phyloP scores from a whole-genome alignment of 2,113 vertebrate genomes.

The Carassius auratus region DNA sequence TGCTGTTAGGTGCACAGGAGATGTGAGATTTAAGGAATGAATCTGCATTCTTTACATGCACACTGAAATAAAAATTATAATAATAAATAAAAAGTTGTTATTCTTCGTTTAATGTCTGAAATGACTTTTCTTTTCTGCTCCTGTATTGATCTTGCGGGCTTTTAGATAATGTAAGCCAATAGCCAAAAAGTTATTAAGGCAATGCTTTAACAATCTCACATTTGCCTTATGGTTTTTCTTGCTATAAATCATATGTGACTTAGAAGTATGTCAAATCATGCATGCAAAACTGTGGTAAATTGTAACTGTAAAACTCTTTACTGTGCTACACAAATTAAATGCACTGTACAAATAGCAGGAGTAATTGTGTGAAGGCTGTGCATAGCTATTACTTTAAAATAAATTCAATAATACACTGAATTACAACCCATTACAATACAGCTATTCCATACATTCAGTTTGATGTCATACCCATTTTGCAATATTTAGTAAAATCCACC shows the following conservation, averaged over 20 bases:
- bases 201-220: too few relatives aligned
- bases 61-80: conserved; percentile 14
- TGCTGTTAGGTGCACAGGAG: conserved; percentile 70
- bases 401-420: conserved; percentile 38
- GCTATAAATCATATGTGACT: not conserved
- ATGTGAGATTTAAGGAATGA: conserved; percentile 76
- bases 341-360: not conserved
- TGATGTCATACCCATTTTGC: conserved; percentile 35
- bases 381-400: not conserved
- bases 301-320: not conserved
- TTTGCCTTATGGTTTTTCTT: not conserved
- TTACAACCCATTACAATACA: conserved; percentile 47
- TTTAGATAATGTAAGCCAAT: not conserved
- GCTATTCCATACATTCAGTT: conserved; percentile 32
- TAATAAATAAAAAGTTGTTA: too few relatives aligned
- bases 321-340: not conserved
- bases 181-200: too few relatives aligned
- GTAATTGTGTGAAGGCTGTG: not conserved
- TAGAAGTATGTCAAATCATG: not conserved
- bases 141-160: not conserved
- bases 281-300: not conserved
- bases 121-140: not conserved
- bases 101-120: not conserved
- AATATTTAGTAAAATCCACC: conserved; percentile 64
- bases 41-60: conserved; percentile 47